These are phyloP conservation scores for Drosophila pruinosa DNA, from an alignment of 1,140 invertebrate species.

Conservation along the genomic window DNA sequence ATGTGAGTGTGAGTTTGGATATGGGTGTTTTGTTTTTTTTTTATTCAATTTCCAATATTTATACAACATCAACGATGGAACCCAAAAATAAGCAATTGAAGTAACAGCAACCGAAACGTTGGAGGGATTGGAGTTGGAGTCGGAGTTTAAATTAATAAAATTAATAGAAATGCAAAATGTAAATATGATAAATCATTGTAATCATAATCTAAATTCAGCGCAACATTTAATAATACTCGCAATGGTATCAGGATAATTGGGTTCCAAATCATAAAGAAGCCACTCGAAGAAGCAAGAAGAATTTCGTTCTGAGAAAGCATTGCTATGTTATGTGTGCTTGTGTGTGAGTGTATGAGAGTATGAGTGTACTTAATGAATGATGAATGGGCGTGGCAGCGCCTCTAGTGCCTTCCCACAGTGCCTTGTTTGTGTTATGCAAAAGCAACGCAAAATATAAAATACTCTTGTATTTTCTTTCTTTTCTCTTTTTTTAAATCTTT, in stretches of 20 bases:
- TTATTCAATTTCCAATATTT: constrained; percentile 74
- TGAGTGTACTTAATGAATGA: constrained; percentile 11
- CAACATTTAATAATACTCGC: constrained; percentile 67
- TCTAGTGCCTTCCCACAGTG: constrained; percentile 12
- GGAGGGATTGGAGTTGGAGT: constrained; percentile 26
- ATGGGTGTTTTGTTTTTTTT: constrained; percentile 44
- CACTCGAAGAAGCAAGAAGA: constrained; percentile 65
- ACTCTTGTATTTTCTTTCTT: constrained; percentile 7
- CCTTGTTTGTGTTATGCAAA: constrained; percentile 47
- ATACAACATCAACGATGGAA: constrained; percentile 73
- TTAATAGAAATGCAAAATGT: background rate
- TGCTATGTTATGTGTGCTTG: constrained; percentile 40
- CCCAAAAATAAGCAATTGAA: constrained; percentile 57
- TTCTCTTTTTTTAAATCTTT: constrained; percentile 3
- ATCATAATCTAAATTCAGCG: constrained; percentile 59
- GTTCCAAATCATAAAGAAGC: constrained; percentile 49
- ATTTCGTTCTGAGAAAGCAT: constrained; percentile 65
- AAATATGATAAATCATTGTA: constrained; percentile 14
- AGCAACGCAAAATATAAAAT: constrained; percentile 68
- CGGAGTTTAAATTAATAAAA: constrained; percentile 34
- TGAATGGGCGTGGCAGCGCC: background rate
- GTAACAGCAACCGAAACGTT: constrained; percentile 50
- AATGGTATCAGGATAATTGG: constrained; percentile 4
- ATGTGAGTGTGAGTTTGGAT: constrained; percentile 26
- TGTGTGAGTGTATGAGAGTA: constrained; percentile 22